Evolutionary conservation across 2,888 invertebrate species (phyloP).

Genomic region (Tipula confusa): DNA sequence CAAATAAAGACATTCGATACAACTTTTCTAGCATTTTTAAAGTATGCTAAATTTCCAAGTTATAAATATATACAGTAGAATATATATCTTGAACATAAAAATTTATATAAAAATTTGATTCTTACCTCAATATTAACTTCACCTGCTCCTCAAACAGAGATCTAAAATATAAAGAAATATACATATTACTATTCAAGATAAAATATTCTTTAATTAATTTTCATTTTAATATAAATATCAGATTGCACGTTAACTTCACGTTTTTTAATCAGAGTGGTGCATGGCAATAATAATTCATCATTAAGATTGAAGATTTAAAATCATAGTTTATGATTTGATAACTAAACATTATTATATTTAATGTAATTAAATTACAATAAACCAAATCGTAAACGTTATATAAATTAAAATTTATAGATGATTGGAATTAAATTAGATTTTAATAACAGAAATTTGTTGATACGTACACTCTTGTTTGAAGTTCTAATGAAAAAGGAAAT

Average conservation of each 20-base stretch:
- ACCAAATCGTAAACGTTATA: too few relatives aligned
- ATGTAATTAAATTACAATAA: too few relatives aligned
- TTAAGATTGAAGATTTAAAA: neutral
- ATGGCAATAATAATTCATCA: slow-evolving; percentile 32
- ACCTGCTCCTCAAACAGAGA: neutral
- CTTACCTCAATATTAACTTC: neutral
- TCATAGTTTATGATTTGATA: too few relatives aligned
- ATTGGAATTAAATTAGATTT: neutral
- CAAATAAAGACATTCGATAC: slow-evolving; percentile 37
- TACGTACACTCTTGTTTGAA: neutral
- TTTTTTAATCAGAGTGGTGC: slow-evolving; percentile 34
- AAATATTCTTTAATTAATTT: too few relatives aligned
- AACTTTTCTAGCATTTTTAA: slow-evolving; percentile 30
- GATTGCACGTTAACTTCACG: slow-evolving; percentile 16
- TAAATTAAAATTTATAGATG: neutral
- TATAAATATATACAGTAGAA: neutral
- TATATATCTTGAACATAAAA: neutral
- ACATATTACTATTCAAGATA: too few relatives aligned
- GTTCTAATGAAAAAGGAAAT: slow-evolving; percentile 28
- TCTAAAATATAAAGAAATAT: neutral
- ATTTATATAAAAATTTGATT: neutral
- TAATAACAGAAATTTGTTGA: neutral
- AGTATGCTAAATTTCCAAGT: neutral
- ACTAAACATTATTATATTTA: neutral
- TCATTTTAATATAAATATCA: too few relatives aligned